Evolutionary conservation across 2,888 invertebrate species (phyloP).

Genomic region (Nymphalis c-album): DNA sequence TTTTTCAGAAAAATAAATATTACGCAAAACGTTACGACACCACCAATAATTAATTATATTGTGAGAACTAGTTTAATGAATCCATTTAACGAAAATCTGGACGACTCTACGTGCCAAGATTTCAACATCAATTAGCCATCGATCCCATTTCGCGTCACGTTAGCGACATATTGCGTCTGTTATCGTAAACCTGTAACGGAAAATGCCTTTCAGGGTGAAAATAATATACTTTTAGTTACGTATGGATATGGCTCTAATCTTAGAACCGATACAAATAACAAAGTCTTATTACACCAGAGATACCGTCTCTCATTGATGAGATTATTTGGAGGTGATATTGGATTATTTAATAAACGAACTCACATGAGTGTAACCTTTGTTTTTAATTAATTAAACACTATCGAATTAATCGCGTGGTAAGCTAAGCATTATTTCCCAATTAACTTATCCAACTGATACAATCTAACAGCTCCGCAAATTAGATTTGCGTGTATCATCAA

Average conservation of each 20-base stretch:
- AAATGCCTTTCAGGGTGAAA: conserved; percentile 2
- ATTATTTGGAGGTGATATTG: no score
- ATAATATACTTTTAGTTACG: neutral
- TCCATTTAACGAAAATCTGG: neutral
- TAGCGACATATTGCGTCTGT: conserved; percentile 17
- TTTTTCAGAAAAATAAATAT: no score
- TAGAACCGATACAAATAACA: neutral
- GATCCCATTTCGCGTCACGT: conserved; percentile 18
- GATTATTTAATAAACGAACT: neutral
- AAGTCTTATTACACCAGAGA: no score
- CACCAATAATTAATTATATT: no score
- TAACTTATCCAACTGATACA: conserved; percentile 42
- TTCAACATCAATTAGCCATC: conserved; percentile 22
- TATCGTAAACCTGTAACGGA: conserved; percentile 19
- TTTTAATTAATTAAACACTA: conserved; percentile 4
- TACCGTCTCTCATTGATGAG: no score
- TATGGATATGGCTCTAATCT: neutral
- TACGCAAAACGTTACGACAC: no score
- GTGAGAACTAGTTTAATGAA: neutral
- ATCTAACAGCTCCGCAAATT: conserved; percentile 49
- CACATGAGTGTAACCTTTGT: neutral
- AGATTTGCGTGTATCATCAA: conserved; percentile 50
- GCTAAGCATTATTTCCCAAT: conserved; percentile 14
- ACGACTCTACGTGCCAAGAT: neutral
- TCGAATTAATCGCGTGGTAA: conserved; percentile 10